These are phyloP conservation scores for Calidris pugnax DNA, from an alignment of 2,113 vertebrate species.

Conservation along the genomic window DNA sequence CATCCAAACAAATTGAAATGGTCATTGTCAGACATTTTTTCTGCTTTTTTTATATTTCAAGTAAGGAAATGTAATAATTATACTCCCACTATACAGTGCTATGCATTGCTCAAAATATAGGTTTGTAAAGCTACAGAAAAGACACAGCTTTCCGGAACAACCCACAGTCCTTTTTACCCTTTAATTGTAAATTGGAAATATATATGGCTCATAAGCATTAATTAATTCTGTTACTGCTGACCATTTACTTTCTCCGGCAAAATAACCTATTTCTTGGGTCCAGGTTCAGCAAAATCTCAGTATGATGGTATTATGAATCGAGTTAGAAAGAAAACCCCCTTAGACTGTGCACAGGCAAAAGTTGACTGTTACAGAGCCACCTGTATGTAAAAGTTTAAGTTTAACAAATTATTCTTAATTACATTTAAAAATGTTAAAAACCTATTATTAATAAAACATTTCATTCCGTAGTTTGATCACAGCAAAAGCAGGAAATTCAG, in stretches of 20 bases:
- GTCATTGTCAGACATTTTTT: not conserved
- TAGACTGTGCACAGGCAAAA: not conserved
- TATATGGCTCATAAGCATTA: not conserved
- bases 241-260: not conserved
- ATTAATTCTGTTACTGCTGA: not conserved
- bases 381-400: not conserved
- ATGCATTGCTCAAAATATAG: not conserved
- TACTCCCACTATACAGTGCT: not conserved
- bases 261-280: not conserved
- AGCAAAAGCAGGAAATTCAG: slow-evolving; percentile 38
- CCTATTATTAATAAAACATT: not conserved
- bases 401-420: slow-evolving; percentile 34
- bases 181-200: not conserved
- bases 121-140: not conserved
- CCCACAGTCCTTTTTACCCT: not conserved
- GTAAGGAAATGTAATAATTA: not conserved
- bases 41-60: not conserved
- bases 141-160: not conserved
- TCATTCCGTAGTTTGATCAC: not conserved
- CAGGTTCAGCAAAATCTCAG: not conserved
- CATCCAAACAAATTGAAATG: not conserved
- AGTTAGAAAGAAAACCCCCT: not conserved
- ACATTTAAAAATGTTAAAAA: not conserved
- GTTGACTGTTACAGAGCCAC: not conserved
- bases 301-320: not conserved